Evolutionary conservation across 1,140 invertebrate genomes (phyloP).

Genomic region (Anadara kagoshimensis): DNA sequence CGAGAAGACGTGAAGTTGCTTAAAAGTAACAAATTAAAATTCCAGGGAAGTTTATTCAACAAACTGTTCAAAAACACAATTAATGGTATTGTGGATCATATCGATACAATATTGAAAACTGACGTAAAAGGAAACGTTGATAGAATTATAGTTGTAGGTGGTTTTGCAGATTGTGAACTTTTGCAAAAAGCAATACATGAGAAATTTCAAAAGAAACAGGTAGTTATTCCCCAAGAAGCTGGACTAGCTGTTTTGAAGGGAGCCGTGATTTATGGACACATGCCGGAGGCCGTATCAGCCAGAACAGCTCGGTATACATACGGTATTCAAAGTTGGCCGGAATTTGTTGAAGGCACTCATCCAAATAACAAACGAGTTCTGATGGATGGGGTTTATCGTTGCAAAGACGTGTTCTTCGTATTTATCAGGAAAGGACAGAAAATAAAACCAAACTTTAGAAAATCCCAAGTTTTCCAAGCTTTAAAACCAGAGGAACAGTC

Average conservation of each 20-base stretch:
- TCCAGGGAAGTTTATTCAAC: not conserved
- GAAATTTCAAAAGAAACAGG: not conserved
- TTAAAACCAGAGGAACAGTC: constrained; percentile 14
- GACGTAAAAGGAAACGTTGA: not conserved
- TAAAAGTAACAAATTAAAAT: not conserved
- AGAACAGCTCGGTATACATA: constrained; percentile 30
- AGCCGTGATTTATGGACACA: constrained; percentile 19
- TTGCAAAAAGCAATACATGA: constrained; percentile 1
- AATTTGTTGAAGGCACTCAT: constrained; percentile 19
- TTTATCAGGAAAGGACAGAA: constrained; percentile 21
- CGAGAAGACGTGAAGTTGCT: too few species aligned
- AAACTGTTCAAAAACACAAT: not conserved
- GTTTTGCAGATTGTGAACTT: constrained; percentile 22
- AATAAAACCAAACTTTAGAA: constrained; percentile 8
- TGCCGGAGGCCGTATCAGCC: constrained; percentile 23
- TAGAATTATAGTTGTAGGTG: constrained; percentile 8
- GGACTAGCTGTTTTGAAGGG: constrained; percentile 25
- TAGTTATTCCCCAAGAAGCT: constrained; percentile 17
- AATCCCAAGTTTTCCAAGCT: constrained; percentile 24
- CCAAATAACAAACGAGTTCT: constrained; percentile 12
- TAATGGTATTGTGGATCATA: not conserved
- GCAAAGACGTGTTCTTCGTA: constrained; percentile 29
- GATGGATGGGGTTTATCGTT: constrained; percentile 17
- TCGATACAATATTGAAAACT: not conserved
- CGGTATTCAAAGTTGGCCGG: constrained; percentile 36